Base-by-base conservation (phyloP, 2,113 vertebrate species). In the Megatriorchis doriae region DNA sequence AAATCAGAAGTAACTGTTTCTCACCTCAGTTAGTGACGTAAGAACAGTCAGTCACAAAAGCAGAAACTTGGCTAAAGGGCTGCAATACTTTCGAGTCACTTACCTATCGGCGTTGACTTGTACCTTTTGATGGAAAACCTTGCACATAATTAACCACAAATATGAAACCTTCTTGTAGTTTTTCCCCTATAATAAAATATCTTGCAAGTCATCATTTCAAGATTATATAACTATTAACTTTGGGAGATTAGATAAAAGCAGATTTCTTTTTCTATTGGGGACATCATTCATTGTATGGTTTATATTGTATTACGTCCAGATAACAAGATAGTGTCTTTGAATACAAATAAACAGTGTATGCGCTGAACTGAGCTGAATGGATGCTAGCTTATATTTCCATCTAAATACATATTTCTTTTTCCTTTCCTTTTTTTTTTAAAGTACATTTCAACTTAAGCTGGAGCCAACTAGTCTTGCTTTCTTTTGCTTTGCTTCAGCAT, bases 401-500 rank as follows among this genome's bases (percentile, higher is more conserved):
- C 77, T 85, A 77, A 94, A 93, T 68, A 81, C n/a, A 12, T 82
- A 71, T 32, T 96, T 92, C 50, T 88, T 83, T 47, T 45, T 16
- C 14, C 23, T 11, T 32, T 66, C 66, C 40, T 16, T 50, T 50
- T 47, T 48, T 81, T 48, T 47, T 36, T 8, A 5, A 72, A 91
- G 58, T 73, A 66, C 62, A 90, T 94, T 97, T 96, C 78, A 77
- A 40, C 77, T 79, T 87, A 79, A 94, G 78, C 94, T 93, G 89
- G 94, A 96, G 93, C 89, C 94, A 90, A 40, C 71, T 23, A 55
- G 93, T 93, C 95, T 91, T 96, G 91, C 89, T 94, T 95, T 77
- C 86, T 96, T 97, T 97, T 95, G 78, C 94, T 96, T 87, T 86
- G 63, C 94, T 96, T 97, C 91, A 94, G 97, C 95, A 70, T 80